A percentile compares a stretch with the other conserved stretches of the same genome.
Conservation (phyloP, 2,888 invertebrate species). For the Coelogynopora nodosa region DNA sequence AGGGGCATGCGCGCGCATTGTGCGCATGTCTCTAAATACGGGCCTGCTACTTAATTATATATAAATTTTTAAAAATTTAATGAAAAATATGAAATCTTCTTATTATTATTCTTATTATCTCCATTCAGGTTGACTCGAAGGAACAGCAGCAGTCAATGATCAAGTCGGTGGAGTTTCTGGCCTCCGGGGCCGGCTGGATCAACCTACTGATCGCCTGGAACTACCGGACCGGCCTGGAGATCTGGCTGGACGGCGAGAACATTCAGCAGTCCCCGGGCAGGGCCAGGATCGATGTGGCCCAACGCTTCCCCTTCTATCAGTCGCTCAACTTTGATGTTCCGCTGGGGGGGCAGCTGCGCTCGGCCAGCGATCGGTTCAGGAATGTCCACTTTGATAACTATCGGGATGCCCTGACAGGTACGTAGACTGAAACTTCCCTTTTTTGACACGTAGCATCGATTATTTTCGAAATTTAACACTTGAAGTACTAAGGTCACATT, state of each 20-base stretch:
- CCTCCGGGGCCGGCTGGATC: background rate
- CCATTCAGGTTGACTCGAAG: background rate
- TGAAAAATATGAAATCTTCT: too few relatives aligned
- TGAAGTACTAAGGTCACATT: too few relatives aligned
- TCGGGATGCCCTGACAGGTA: background rate
- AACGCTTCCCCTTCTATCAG: background rate
- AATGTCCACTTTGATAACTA: background rate
- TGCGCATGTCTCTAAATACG: too few relatives aligned
- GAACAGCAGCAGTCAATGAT: background rate
- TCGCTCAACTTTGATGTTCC: background rate
- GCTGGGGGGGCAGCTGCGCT: background rate
- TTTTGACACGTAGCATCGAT: too few relatives aligned
- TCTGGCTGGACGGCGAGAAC: background rate
- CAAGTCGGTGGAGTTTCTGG: background rate
- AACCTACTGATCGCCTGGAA: background rate
- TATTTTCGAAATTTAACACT: too few relatives aligned
- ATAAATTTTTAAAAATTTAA: too few relatives aligned
- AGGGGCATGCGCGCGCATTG: too few relatives aligned
- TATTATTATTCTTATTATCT: too few relatives aligned
- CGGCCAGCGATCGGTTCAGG: background rate
- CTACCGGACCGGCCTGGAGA: background rate
- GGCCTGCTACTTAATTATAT: too few relatives aligned
- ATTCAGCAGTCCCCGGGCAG: background rate
- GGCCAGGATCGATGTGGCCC: background rate
- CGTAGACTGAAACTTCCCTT: background rate